These are phyloP conservation scores for Meandrusa payeni DNA, from an alignment of 2,888 invertebrate species.

Conservation along the genomic window DNA sequence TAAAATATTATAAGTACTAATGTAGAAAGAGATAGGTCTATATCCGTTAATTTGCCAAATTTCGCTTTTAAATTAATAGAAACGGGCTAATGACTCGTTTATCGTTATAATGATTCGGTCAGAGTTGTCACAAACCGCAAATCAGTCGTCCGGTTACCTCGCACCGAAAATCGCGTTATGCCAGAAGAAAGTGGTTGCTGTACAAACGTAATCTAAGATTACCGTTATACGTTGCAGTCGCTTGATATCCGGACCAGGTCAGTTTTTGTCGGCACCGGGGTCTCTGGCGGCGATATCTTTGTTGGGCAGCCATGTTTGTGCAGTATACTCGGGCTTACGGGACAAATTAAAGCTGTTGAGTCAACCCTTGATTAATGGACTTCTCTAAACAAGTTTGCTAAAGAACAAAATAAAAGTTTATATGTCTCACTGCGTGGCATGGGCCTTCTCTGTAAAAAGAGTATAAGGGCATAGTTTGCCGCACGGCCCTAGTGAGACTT, in stretches of 20 bases:
- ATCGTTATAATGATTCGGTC: too few relatives aligned
- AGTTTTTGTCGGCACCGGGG: slow-evolving; percentile 60
- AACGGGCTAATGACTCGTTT: too few relatives aligned
- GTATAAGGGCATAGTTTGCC: too few relatives aligned
- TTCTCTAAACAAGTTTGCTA: too few relatives aligned
- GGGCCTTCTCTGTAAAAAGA: too few relatives aligned
- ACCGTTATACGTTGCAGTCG: slow-evolving; percentile 73
- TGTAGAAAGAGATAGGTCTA: too few relatives aligned
- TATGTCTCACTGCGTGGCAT: too few relatives aligned
- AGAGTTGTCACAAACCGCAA: slow-evolving; percentile 28
- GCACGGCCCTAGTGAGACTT: too few relatives aligned
- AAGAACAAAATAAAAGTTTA: too few relatives aligned
- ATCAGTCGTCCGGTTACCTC: slow-evolving; percentile 35
- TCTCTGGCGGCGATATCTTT: slow-evolving; percentile 20
- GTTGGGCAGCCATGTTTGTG: slow-evolving; percentile 17
- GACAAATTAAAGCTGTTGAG: not conserved
- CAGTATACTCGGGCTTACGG: not conserved
- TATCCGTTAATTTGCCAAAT: too few relatives aligned
- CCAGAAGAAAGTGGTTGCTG: slow-evolving; percentile 56
- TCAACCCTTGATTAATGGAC: not conserved
- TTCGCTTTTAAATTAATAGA: too few relatives aligned
- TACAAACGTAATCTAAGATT: slow-evolving; percentile 65
- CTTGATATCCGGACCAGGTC: slow-evolving; percentile 74
- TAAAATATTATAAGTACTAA: too few relatives aligned
- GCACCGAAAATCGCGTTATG: slow-evolving; percentile 52